Evolutionary conservation across 2,797 vertebrate genomes (phyloP).

Genomic region (Poecilia picta): DNA sequence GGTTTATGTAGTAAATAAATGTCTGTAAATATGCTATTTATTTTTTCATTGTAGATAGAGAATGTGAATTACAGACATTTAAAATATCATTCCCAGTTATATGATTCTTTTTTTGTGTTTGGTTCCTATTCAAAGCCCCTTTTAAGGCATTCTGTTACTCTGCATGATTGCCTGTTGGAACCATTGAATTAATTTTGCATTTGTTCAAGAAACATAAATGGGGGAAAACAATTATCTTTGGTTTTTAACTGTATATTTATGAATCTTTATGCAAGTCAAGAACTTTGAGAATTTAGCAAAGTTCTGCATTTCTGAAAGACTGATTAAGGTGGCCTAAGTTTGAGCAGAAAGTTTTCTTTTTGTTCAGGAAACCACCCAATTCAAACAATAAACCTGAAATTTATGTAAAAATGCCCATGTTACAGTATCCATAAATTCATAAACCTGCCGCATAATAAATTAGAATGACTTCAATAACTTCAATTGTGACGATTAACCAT

Average conservation of each 20-base stretch:
- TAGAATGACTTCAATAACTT: no score
- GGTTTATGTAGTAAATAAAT: not conserved
- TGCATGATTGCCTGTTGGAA: not conserved
- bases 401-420: not conserved
- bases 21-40: not conserved
- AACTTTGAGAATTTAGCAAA: not conserved
- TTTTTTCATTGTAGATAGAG: not conserved
- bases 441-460: no score
- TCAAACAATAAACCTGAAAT: not conserved
- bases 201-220: not conserved
- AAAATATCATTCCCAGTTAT: not conserved
- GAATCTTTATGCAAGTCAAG: not conserved
- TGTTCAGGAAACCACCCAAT: not conserved
- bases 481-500: no score
- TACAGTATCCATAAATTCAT: not conserved
- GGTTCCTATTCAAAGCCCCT: not conserved
- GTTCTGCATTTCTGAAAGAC: not conserved
- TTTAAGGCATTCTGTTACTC: not conserved
- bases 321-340: not conserved
- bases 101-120: not conserved
- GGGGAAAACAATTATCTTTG: not conserved
- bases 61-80: constrained; percentile 1
- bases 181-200: not conserved
- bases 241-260: not conserved
- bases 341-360: not conserved